Conservation (phyloP, 1,140 invertebrate species). For the Philotrypesis tridentata region DNA sequence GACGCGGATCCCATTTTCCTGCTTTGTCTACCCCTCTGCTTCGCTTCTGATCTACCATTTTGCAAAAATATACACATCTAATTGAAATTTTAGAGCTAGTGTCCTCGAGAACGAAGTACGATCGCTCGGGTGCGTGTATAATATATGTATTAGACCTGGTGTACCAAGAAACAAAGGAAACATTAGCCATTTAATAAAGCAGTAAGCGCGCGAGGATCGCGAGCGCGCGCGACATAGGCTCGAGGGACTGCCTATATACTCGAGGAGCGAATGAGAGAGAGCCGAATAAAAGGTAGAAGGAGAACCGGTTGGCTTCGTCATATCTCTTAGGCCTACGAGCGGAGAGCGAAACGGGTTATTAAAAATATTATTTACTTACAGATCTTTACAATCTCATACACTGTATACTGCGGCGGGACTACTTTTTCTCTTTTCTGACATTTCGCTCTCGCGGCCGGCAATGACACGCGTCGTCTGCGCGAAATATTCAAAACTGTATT, state of each 20-base stretch:
- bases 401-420: constrained; percentile 40
- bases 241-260: constrained; percentile 40
- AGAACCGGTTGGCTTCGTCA: constrained; percentile 41
- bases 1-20: too few species aligned
- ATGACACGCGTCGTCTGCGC: background rate
- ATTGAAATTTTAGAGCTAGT: constrained; percentile 22
- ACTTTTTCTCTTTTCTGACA: constrained; percentile 1
- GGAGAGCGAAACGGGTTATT: constrained; percentile 46
- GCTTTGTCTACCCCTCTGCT: too few species aligned
- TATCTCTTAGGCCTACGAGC: constrained; percentile 15
- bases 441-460: background rate
- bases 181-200: constrained; percentile 48
- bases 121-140: constrained; percentile 2
- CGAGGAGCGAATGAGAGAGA: constrained; percentile 1
- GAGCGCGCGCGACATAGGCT: constrained; percentile 34
- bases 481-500: background rate
- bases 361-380: constrained; percentile 53
- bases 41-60: too few species aligned
- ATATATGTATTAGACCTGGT: too few species aligned
- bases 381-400: constrained; percentile 49
- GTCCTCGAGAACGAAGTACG: background rate
- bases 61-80: too few species aligned
- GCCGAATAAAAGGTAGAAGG: constrained; percentile 31
- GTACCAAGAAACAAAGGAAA: constrained; percentile 33
- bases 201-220: too few species aligned